Evolutionary conservation across 2,888 invertebrate species (phyloP).

Genomic region (Trissonchulus latispiculum): DNA sequence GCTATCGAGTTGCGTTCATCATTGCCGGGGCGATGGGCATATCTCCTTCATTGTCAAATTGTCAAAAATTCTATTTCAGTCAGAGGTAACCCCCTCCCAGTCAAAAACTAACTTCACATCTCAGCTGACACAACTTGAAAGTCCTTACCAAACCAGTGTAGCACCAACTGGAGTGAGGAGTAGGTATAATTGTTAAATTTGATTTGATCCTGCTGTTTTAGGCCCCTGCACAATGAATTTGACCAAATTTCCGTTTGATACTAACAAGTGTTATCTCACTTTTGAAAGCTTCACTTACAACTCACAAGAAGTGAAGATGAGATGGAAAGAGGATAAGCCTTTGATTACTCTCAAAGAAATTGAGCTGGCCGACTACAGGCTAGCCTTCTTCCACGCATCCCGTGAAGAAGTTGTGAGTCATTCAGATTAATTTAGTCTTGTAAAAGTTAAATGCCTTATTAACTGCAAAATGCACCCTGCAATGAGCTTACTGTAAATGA

Average conservation of each 20-base stretch:
- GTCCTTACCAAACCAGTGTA: too few relatives aligned
- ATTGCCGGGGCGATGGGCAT: too few relatives aligned
- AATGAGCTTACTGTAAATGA: too few relatives aligned
- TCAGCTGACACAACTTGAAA: too few relatives aligned
- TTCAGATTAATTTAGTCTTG: too few relatives aligned
- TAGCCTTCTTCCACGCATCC: constrained; percentile 27
- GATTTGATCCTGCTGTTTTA: background rate
- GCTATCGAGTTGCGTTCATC: too few relatives aligned
- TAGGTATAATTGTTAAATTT: background rate
- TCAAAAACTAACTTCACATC: too few relatives aligned
- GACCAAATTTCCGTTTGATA: constrained; percentile 42
- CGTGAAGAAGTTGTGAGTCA: background rate
- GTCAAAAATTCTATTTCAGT: background rate
- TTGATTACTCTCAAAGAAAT: constrained; percentile 40
- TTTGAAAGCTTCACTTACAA: constrained; percentile 44
- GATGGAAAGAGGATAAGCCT: constrained; percentile 30
- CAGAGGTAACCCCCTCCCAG: too few relatives aligned
- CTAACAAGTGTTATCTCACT: constrained; percentile 41
- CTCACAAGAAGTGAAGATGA: constrained; percentile 36
- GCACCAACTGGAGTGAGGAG: too few relatives aligned
- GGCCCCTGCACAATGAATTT: constrained; percentile 41
- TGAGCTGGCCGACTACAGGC: constrained; percentile 42
- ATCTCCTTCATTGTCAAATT: background rate
- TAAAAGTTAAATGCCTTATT: too few relatives aligned
- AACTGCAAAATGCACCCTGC: too few relatives aligned